Evolutionary conservation across 2,113 vertebrate genomes (phyloP), one percentile per base, ranked within the genome.

Genomic region (Lycocorax pyrrhopterus): DNA sequence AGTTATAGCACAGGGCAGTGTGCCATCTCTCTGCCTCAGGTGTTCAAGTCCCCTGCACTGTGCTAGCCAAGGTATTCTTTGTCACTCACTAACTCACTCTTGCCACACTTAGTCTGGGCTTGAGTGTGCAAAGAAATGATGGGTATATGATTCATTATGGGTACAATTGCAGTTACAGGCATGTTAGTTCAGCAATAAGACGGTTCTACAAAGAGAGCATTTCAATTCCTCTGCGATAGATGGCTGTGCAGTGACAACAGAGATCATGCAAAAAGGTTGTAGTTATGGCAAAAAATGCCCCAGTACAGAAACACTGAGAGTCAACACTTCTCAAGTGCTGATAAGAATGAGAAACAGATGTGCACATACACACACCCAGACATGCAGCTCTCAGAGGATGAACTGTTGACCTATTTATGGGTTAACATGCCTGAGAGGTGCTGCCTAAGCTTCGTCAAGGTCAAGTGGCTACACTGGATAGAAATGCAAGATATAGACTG

Each of bases 301-400:
- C 14, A 8, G 4, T 17, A 52, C 16, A 74, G 77, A 33, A 80
- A 55, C 18, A 33, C 10, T 43, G 59, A 7, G 62, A 83, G 39
- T 46, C 49, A 43, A 20, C 2, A 2, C 18, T 73, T 84, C 37
- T 44, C 43, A 68, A 29, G 23, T 16, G 27, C 26, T 47, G 2
- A 7, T 25, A 59, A 44, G 20, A 80, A 64, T 16, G 22, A 69
- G 7, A 62, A 91, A n/a, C 15, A 58, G 22, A 62, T 71, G 23
- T 21, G 13, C 27, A 33, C 9, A 9, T 7, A 21, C 14, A 43
- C 2, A 30, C 1, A 62, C 9, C 39, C 0, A 29, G 16, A 51
- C 5, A 19, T 3, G 3, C 3, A 64, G 6, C 18, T 35, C 41
- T 87, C 0, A 1, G 5, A 55, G 13, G 16, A 29, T 14, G 7